Evolutionary conservation across 2,113 vertebrate species (phyloP).

Genomic region (Oreochromis niloticus): DNA sequence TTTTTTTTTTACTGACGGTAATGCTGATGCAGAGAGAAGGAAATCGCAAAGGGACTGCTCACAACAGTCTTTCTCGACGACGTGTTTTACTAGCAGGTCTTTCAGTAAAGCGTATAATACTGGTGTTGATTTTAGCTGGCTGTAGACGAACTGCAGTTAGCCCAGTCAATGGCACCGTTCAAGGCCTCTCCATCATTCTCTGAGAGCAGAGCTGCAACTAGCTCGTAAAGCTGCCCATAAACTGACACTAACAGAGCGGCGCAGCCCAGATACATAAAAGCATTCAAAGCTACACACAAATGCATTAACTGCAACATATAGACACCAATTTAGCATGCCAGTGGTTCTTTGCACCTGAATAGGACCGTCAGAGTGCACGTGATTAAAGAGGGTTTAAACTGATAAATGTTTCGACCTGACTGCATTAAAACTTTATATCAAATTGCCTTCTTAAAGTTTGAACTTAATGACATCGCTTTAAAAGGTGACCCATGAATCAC

Average conservation of each 20-base stretch:
- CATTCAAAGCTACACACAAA: slow-evolving; percentile 8
- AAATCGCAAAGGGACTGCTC: slow-evolving; percentile 20
- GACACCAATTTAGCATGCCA: not conserved
- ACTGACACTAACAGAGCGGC: slow-evolving; percentile 44
- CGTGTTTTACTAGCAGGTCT: slow-evolving; percentile 58
- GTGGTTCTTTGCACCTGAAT: not conserved
- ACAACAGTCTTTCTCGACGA: slow-evolving; percentile 26
- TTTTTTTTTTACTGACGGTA: not conserved
- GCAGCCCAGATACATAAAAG: slow-evolving; percentile 30
- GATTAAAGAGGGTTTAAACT: slow-evolving; percentile 11
- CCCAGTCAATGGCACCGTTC: slow-evolving; percentile 60
- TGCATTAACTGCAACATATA: not conserved
- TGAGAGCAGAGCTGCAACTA: slow-evolving; percentile 45
- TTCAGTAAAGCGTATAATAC: slow-evolving; percentile 61
- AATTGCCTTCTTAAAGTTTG: slow-evolving; percentile 8
- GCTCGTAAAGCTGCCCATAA: slow-evolving; percentile 63
- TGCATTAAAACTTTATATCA: slow-evolving; percentile 6
- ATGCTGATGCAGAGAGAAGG: slow-evolving; percentile 8
- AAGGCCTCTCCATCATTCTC: slow-evolving; percentile 52
- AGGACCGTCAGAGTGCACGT: not conserved
- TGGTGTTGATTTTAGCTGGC: slow-evolving; percentile 68
- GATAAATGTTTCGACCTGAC: not conserved
- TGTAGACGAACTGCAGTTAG: slow-evolving; percentile 40
- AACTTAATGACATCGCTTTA: not conserved
- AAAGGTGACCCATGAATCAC: slow-evolving; percentile 28